A percentile compares a stretch with the other conserved stretches of the same genome.
Conservation (phyloP, 2,888 invertebrate genomes). For the Clitarchus hookeri region DNA sequence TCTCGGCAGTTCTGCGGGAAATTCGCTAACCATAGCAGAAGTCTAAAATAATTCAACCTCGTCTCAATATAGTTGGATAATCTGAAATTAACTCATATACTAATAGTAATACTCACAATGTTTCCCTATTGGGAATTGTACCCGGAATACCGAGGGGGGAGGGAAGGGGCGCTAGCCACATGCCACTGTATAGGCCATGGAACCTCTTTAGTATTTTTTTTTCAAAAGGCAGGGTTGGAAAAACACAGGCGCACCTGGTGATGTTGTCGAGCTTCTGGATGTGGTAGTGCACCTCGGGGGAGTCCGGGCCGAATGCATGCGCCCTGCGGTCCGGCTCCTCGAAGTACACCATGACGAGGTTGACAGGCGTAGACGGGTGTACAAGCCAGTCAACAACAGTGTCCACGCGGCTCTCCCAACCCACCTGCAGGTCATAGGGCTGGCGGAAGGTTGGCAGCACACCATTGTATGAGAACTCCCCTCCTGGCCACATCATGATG, state of each 20-base stretch:
- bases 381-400: constrained; percentile 64
- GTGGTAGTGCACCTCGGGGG: constrained; percentile 51
- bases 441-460: constrained; percentile 56
- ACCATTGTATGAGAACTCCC: constrained; percentile 58
- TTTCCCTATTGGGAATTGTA: no score
- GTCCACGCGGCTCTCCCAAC: constrained; percentile 62
- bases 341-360: constrained; percentile 70
- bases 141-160: no score
- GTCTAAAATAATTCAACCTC: no score
- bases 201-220: no score
- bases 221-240: no score
- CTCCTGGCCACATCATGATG: constrained; percentile 74
- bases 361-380: constrained; percentile 62
- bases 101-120: no score
- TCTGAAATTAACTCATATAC: no score
- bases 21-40: no score
- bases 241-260: constrained; percentile 42
- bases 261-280: constrained; percentile 59
- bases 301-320: constrained; percentile 64
- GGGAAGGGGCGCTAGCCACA: no score
- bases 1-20: no score
- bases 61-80: no score
- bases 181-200: no score
- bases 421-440: constrained; percentile 53
- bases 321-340: constrained; percentile 70